Evolutionary conservation across 2,888 invertebrate species (phyloP).

Genomic region (Lasioglossum figueresi): DNA sequence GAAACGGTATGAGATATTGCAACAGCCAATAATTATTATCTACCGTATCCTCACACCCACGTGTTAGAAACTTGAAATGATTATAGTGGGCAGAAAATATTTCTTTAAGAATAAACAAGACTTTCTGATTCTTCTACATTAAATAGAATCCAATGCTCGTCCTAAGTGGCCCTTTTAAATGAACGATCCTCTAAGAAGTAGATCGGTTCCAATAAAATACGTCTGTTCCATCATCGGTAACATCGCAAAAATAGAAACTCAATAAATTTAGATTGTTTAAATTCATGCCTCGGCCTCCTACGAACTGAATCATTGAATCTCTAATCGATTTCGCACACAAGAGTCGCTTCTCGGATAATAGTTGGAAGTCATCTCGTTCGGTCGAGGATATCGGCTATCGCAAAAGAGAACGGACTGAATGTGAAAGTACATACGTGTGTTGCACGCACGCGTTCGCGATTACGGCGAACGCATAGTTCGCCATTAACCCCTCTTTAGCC

Average conservation of each 20-base stretch:
- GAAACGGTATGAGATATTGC: neutral
- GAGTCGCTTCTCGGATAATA: conserved; percentile 25
- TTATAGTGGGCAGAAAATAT: neutral
- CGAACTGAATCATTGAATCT: neutral
- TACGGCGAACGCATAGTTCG: conserved; percentile 73
- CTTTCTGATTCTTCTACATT: too few species aligned
- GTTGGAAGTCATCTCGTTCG: conserved; percentile 26
- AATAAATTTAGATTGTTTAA: neutral
- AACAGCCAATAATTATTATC: neutral
- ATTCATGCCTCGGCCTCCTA: neutral
- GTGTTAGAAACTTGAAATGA: neutral
- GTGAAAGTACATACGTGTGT: conserved; percentile 64
- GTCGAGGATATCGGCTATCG: conserved; percentile 55
- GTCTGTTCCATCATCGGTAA: neutral
- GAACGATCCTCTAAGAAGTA: neutral
- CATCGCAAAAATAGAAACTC: neutral
- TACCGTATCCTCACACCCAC: neutral
- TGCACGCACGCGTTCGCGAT: conserved; percentile 64
- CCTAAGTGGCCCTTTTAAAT: neutral
- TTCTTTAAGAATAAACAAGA: neutral
- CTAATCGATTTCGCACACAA: neutral
- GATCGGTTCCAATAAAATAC: neutral
- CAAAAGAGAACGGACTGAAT: conserved; percentile 53
- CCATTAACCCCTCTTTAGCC: conserved; percentile 77
- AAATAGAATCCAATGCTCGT: too few species aligned